A percentile compares a stretch with the other conserved stretches of the same genome.
Conservation (phyloP, 2,113 vertebrate genomes). For the Nibea coibor region DNA sequence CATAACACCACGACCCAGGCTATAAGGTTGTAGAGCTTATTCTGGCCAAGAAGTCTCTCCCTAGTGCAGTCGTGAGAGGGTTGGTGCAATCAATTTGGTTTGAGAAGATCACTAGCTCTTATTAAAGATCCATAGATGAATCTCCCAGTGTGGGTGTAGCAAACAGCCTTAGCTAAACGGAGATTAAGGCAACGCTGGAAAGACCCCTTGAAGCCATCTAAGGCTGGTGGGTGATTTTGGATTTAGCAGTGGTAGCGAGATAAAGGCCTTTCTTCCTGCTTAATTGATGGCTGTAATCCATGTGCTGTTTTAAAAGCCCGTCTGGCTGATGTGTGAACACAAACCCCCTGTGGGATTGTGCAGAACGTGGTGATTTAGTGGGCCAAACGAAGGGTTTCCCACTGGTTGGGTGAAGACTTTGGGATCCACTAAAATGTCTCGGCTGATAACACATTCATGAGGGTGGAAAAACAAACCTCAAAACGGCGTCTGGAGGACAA, state of each 20-base stretch:
- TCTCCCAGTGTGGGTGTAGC: slow-evolving; percentile 66
- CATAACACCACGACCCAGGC: background rate
- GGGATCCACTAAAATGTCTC: background rate
- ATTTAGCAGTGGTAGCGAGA: slow-evolving; percentile 70
- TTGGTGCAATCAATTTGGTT: slow-evolving; percentile 45
- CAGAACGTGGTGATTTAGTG: slow-evolving; percentile 36
- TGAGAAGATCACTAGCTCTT: slow-evolving; percentile 52
- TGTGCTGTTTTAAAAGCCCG: slow-evolving; percentile 66
- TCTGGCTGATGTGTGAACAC: slow-evolving; percentile 46
- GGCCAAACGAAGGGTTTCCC: slow-evolving; percentile 32
- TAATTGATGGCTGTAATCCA: slow-evolving; percentile 79
- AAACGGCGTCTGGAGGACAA: background rate
- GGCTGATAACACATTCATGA: background rate
- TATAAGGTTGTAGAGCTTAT: background rate
- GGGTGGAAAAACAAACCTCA: background rate
- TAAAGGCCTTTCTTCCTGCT: slow-evolving; percentile 70
- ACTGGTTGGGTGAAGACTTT: slow-evolving; percentile 21
- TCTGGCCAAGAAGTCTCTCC: slow-evolving; percentile 2
- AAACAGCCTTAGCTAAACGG: slow-evolving; percentile 67
- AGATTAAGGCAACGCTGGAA: slow-evolving; percentile 68
- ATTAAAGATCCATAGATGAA: slow-evolving; percentile 44
- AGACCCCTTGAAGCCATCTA: slow-evolving; percentile 62
- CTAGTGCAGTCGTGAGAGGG: slow-evolving; percentile 15
- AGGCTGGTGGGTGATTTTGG: slow-evolving; percentile 73
- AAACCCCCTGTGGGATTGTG: slow-evolving; percentile 35